Conservation (phyloP, 2,797 vertebrate species). For the Rhinella marina region DNA sequence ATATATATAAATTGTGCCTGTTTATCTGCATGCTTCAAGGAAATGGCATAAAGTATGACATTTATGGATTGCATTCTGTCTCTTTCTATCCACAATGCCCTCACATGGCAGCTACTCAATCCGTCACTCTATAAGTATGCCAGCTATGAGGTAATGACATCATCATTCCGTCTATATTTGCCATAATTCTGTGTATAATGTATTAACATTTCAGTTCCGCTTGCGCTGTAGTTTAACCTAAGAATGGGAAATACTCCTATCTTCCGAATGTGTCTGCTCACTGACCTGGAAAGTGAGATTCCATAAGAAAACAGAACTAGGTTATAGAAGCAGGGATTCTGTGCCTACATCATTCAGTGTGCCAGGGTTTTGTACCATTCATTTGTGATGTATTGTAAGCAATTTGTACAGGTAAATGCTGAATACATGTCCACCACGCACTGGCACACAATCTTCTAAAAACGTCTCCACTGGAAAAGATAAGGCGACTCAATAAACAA, state of each 20-base stretch:
- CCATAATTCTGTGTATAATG: not conserved
- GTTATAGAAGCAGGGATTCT: not conserved
- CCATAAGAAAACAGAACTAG: not conserved
- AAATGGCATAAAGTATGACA: not conserved
- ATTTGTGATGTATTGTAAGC: not conserved
- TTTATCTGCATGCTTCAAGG: not conserved
- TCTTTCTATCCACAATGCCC: conserved; percentile 71
- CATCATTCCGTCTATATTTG: not conserved
- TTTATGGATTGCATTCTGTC: not conserved
- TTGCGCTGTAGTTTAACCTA: not conserved
- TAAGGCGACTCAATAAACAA: conserved; percentile 21
- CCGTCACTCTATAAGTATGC: conserved; percentile 97
- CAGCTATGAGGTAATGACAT: conserved; percentile 93
- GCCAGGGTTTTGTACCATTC: not conserved
- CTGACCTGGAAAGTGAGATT: not conserved
- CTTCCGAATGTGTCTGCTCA: not conserved
- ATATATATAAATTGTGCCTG: not conserved
- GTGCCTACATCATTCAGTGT: not conserved
- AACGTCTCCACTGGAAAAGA: not conserved
- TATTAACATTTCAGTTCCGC: not conserved
- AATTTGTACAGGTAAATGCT: not conserved
- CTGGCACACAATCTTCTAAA: not conserved
- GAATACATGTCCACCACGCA: not conserved
- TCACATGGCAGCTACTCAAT: conserved; percentile 89
- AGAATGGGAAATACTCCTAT: not conserved